phyloP scores from a whole-genome alignment of 2,113 vertebrate genomes.

The Mus pahari region DNA sequence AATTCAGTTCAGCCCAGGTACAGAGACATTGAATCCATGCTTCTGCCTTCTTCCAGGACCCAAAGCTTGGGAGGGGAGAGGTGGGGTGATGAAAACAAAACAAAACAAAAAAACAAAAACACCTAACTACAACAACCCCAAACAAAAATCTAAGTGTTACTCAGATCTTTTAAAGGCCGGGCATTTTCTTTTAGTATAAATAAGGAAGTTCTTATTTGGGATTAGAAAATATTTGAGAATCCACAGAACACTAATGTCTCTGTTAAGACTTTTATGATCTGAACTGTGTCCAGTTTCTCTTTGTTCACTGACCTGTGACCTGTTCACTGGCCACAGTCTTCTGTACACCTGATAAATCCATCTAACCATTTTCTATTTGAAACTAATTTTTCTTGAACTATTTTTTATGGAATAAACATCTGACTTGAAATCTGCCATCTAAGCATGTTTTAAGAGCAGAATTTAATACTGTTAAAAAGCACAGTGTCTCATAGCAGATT shows the following conservation, averaged over 20 bases:
- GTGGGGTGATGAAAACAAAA: background rate
- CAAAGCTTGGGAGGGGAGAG: background rate
- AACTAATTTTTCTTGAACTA: background rate
- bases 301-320: background rate
- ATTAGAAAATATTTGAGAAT: conserved; percentile 22
- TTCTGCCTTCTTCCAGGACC: background rate
- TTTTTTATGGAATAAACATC: background rate
- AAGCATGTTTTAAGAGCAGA: background rate
- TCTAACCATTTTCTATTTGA: background rate
- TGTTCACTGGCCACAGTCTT: too few species aligned
- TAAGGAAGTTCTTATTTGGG: background rate
- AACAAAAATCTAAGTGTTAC: background rate
- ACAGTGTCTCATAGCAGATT: too few species aligned
- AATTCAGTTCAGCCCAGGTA: conserved; percentile 34
- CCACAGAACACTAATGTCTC: background rate
- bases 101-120: too few species aligned
- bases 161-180: conserved; percentile 14
- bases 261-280: conserved; percentile 8
- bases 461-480: too few species aligned
- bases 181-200: conserved; percentile 7
- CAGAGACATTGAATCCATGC: background rate
- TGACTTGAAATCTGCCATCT: background rate
- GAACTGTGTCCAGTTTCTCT: background rate
- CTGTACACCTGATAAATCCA: too few species aligned
- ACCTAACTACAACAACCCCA: background rate